phyloP scores from a whole-genome alignment of 2,113 vertebrate genomes.

The Aplodontia rufa region DNA sequence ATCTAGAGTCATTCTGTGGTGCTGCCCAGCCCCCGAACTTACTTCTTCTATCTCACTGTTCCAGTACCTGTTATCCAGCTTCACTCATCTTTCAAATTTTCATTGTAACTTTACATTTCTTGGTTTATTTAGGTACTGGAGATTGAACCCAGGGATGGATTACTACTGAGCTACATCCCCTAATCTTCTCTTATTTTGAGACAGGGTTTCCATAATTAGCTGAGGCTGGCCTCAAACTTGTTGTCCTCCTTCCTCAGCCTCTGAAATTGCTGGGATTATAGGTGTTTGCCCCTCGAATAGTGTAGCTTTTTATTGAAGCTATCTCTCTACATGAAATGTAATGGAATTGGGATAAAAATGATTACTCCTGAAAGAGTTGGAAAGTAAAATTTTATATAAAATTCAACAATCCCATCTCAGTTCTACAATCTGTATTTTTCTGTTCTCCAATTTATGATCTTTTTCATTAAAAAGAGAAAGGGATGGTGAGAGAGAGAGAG shows the following conservation, averaged over 20 bases:
- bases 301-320: background rate
- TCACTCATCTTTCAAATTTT: background rate
- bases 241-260: too few species aligned
- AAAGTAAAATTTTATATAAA: constrained; percentile 7
- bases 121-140: too few species aligned
- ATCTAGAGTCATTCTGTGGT: background rate
- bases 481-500: too few species aligned
- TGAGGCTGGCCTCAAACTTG: too few species aligned
- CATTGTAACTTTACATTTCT: background rate
- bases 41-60: background rate
- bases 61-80: background rate
- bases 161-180: too few species aligned
- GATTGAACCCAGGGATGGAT: too few species aligned
- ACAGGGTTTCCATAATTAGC: too few species aligned
- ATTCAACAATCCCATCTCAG: background rate
- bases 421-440: background rate
- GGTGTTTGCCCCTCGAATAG: too few species aligned
- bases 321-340: background rate
- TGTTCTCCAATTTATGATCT: background rate
- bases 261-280: too few species aligned
- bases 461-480: too few species aligned
- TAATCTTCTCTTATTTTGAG: too few species aligned
- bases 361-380: background rate
- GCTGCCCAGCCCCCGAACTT: background rate
- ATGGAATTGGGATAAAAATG: background rate